phyloP scores from a whole-genome alignment of 2,797 vertebrate genomes.

The Artibeus lituratus region DNA sequence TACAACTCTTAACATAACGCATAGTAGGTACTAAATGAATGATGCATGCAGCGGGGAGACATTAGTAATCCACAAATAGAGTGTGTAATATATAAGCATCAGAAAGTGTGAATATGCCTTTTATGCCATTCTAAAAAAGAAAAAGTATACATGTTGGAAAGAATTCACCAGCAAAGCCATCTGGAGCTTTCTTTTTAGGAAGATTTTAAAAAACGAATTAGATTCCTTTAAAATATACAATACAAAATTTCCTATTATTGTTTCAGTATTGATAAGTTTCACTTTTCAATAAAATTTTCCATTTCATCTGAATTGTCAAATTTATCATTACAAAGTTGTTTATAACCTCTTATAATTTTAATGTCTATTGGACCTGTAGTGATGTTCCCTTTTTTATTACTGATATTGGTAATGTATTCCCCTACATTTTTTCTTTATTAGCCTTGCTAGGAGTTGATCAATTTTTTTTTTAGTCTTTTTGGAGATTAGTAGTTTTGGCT shows the following conservation, averaged over 20 bases:
- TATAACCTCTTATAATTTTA: conserved; percentile 10
- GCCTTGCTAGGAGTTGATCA: not conserved
- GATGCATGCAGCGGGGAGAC: not conserved
- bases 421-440: conserved; percentile 11
- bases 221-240: conserved; percentile 45
- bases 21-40: conserved; percentile 42
- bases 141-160: conserved; percentile 58
- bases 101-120: conserved; percentile 33
- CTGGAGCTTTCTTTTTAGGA: conserved; percentile 65
- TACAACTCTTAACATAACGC: not conserved
- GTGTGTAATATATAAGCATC: conserved; percentile 46
- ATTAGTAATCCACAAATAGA: conserved; percentile 27
- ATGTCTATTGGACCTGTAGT: conserved; percentile 11
- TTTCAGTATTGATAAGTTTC: conserved; percentile 33
- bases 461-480: not conserved
- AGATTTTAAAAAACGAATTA: conserved; percentile 61
- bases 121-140: conserved; percentile 66
- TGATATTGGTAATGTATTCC: conserved; percentile 12
- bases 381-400: not conserved
- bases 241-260: conserved; percentile 42
- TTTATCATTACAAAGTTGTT: conserved; percentile 16
- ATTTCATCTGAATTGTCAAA: conserved; percentile 29
- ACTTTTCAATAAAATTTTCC: conserved; percentile 17
- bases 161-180: conserved; percentile 62
- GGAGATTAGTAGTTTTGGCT: conserved; percentile 5